Evolutionary conservation across 1,140 invertebrate species (phyloP).

Genomic region (Leptonema lineaticorne): DNA sequence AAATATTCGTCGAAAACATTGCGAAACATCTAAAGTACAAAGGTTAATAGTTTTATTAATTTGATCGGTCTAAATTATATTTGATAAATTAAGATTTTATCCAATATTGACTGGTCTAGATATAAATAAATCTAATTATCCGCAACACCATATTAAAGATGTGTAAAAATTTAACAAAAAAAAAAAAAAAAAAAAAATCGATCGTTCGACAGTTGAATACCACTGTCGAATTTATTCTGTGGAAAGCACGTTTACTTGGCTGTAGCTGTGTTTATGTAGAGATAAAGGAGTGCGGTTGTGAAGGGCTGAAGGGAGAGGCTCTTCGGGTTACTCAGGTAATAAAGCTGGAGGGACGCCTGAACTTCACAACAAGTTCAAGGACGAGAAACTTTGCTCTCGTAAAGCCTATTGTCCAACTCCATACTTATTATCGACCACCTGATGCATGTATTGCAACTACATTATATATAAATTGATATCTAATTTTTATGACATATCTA

Average conservation of each 20-base stretch:
- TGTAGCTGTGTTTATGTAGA: background rate
- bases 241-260: background rate
- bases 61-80: no score
- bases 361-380: constrained; percentile 39
- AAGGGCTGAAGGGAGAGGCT: constrained; percentile 23
- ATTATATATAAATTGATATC: no score
- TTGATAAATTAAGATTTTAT: no score
- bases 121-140: no score
- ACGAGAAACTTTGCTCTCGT: constrained; percentile 29
- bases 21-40: no score
- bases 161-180: no score
- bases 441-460: background rate
- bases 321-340: constrained; percentile 27
- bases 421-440: background rate
- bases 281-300: background rate
- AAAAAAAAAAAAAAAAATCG: no score
- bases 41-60: no score
- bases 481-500: no score
- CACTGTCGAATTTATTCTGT: background rate
- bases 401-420: constrained; percentile 2
- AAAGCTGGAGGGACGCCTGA: constrained; percentile 32
- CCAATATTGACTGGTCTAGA: no score
- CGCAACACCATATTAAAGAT: no score
- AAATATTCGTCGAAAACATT: no score
- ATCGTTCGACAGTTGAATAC: background rate